Evolutionary conservation across 2,888 invertebrate species (phyloP), one percentile per base, ranked within the genome.

Genomic region (Lasioglossum morio): DNA sequence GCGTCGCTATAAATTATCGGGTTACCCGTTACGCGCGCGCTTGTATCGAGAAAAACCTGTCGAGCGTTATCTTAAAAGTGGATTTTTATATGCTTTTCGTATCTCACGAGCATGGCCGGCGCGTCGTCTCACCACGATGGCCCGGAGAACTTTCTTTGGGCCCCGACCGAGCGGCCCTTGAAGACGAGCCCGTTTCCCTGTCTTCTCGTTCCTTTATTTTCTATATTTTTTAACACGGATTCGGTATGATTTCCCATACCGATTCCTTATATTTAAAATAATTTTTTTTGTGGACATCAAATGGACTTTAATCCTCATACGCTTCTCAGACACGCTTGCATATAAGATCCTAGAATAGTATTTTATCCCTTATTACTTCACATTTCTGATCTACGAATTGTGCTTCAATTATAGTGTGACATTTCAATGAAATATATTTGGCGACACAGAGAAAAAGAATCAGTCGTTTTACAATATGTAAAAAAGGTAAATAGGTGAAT

Each of bases 1-100:
- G 86, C 86, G 88, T 75, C 73, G 84, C 90, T 90, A 89, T 89
- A 90, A 91, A 88, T 91, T 91, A 91, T 91, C 91, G 86, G 89
- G 90, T 91, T 91, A 91, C 90, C 90, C 88, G 84, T 87, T 86
- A 87, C 90, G 79, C 84, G 84, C 84, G 77, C 83, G 82, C 86
- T 81, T 83, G 70, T 88, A 81, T 85, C 80, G 82, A 88, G 87
- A 85, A 88, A 89, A 87, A 87, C 85, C 87, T 88, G 84, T 84
- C 90, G 79, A 27, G 30, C 81, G 86, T 79, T 86, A 84, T 83
- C 84, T 89, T 79, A 82, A 85, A 90, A 88, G 86, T 72, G 84
- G 78, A 85, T 81, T 82, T 90, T 88, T 88, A 86, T 82, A 82
- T 43, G 80, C 70, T 88, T 84, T 79, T 87, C 86, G 80, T 86